phyloP scores from a whole-genome alignment of 2,113 vertebrate genomes.

The Vulpes vulpes region DNA sequence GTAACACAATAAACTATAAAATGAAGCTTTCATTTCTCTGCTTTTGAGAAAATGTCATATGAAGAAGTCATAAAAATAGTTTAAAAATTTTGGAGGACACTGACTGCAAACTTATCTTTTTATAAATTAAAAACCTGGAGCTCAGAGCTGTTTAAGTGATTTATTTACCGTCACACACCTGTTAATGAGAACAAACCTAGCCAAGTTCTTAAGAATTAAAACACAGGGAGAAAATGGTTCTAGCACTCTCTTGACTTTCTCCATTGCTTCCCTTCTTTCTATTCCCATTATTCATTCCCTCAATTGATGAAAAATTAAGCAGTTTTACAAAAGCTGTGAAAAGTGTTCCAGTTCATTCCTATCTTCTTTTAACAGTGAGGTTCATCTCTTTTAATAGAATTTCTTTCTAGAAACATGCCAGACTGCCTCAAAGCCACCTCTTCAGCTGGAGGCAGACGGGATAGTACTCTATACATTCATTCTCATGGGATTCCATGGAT shows the following conservation, averaged over 20 bases:
- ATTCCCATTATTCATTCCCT: background rate
- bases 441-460: background rate
- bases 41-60: background rate
- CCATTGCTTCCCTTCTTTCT: background rate
- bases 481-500: background rate
- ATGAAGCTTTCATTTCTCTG: background rate
- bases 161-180: background rate
- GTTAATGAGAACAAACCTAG: background rate
- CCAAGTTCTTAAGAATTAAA: background rate
- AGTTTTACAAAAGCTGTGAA: background rate
- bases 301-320: conserved; percentile 2
- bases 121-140: background rate
- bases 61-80: background rate
- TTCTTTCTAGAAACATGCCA: background rate
- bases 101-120: background rate
- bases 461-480: background rate
- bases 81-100: background rate
- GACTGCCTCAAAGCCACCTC: background rate
- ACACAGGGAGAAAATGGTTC: background rate
- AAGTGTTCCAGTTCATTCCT: background rate
- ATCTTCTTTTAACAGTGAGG: background rate
- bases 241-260: background rate
- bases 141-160: background rate
- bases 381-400: background rate
- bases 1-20: background rate